Conservation (phyloP, 2,888 invertebrate genomes). For the Conistra vaccinii region DNA sequence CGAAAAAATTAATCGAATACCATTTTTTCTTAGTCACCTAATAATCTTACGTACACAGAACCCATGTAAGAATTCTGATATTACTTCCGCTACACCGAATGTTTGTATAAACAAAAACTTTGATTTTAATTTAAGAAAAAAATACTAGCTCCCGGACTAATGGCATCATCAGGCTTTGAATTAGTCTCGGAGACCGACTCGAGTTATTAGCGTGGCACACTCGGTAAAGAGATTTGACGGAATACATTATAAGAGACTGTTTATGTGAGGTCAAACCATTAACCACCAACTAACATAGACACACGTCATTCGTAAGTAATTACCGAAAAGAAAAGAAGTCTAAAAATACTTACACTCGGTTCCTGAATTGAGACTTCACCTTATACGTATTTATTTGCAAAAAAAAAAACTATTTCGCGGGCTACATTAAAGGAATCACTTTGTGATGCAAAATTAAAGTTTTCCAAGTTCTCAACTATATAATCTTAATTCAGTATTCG, state of each 20-base stretch:
- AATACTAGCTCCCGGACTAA: conserved; percentile 72
- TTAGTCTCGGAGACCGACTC: conserved; percentile 73
- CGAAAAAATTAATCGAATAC: conserved; percentile 56
- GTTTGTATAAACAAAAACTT: conserved; percentile 66
- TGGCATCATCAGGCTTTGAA: conserved; percentile 79
- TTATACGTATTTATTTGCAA: no score
- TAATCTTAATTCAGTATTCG: no score
- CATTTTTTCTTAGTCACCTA: conserved; percentile 45
- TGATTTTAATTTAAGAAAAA: conserved; percentile 62
- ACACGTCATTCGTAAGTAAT: neutral
- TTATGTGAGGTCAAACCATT: conserved; percentile 61
- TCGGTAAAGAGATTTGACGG: conserved; percentile 55
- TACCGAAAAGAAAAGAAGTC: neutral
- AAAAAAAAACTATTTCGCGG: no score
- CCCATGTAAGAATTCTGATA: conserved; percentile 33
- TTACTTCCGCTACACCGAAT: conserved; percentile 64
- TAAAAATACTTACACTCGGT: no score
- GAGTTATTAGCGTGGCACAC: conserved; percentile 72
- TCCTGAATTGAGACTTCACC: neutral
- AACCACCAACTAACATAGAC: conserved; percentile 11
- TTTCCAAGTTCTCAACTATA: no score
- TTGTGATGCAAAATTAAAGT: no score
- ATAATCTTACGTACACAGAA: conserved; percentile 41
- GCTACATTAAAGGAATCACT: no score
- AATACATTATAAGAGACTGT: conserved; percentile 69